Evolutionary conservation across 2,113 vertebrate species (phyloP).

Genomic region (Desmodus rotundus): DNA sequence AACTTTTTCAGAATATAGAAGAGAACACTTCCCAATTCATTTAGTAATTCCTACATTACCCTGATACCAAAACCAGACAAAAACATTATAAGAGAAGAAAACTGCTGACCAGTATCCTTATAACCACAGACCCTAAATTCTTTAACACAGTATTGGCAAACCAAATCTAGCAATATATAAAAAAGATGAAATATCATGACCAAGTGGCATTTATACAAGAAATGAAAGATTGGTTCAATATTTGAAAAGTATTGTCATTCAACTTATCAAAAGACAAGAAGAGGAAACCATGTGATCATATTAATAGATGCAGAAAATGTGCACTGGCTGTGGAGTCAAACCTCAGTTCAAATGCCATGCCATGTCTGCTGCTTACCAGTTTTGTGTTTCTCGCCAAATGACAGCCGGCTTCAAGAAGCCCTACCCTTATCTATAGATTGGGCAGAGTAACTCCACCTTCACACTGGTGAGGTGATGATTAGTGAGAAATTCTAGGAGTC

Average conservation of each 20-base stretch:
- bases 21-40: not conserved
- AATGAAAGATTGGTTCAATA: not conserved
- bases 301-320: not conserved
- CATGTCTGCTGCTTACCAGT: not conserved
- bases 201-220: not conserved
- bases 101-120: not conserved
- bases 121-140: not conserved
- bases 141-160: not conserved
- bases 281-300: not conserved
- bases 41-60: not conserved
- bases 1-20: not conserved
- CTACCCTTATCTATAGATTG: not conserved
- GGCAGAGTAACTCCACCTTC: not conserved
- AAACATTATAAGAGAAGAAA: not conserved
- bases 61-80: not conserved
- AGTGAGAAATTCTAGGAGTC: not conserved
- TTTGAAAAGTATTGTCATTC: not conserved
- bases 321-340: not conserved
- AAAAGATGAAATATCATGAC: not conserved
- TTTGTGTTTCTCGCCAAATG: not conserved
- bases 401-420: not conserved
- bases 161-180: not conserved
- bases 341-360: not conserved
- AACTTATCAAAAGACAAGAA: not conserved
- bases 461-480: rapidly evolving